Conservation (phyloP, 2,797 vertebrate species). For the Sebastes alutus region DNA sequence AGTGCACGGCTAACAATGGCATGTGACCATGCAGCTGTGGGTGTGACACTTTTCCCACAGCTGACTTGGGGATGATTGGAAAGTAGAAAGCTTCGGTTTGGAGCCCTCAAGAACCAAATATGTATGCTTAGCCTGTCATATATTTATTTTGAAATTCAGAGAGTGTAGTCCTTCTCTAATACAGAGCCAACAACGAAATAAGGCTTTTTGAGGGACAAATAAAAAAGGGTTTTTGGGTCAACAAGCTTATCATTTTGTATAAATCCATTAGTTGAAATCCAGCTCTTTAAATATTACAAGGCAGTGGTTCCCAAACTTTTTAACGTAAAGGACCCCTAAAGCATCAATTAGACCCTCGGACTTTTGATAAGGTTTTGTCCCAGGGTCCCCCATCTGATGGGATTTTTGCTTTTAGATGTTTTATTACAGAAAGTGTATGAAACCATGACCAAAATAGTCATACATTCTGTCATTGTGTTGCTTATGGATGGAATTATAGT, state of each 20-base stretch:
- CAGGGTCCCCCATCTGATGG: no score
- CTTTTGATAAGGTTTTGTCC: no score
- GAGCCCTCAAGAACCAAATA: neutral
- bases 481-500: no score
- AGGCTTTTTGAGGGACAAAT: neutral
- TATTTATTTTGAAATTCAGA: neutral
- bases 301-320: no score
- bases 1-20: slow-evolving; percentile 5
- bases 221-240: neutral
- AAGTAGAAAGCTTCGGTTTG: slow-evolving; percentile 1
- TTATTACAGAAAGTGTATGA: no score
- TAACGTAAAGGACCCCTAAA: no score
- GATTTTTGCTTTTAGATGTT: no score
- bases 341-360: no score
- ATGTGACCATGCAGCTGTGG: slow-evolving; percentile 7
- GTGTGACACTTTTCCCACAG: slow-evolving; percentile 9
- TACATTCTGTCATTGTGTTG: no score
- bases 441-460: no score
- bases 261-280: neutral
- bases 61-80: neutral
- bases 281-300: neutral
- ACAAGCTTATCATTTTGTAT: slow-evolving; percentile 2
- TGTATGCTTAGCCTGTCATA: neutral
- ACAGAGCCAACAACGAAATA: neutral
- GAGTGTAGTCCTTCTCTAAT: neutral